Base-by-base conservation (phyloP, 1,140 invertebrate species). In the Acromyrmex heyeri region DNA sequence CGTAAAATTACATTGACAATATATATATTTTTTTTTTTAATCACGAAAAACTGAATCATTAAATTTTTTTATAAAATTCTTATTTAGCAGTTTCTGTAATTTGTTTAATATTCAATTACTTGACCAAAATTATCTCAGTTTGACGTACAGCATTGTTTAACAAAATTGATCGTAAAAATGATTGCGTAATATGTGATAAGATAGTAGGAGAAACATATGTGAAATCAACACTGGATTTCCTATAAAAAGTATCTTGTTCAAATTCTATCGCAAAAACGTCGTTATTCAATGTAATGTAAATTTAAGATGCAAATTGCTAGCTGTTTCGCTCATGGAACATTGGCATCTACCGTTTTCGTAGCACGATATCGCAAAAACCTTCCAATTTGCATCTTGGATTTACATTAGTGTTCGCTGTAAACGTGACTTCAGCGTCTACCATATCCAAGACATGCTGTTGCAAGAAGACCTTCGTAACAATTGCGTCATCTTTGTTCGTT, bases 261-360 rank as follows among this genome's bases (percentile, higher is more conserved):
- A 83, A 62, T 82, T 18, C 53, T 24, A 30, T 34, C 34, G 55
- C 79, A 83, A 83, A 34, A 83, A 83, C 69, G n/a, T 75, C 72
- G 27, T 83, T 83, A 75, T 83, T 72, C 55, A 75, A 27, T 75
- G 79, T 83, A 83, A 83, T 83, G 79, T 83, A 83, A 83, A 83
- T 73, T 83, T 38, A 83, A 83, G 69, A 83, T 83, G 79, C 55
- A 83, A 83, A 83, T 83, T 83, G 55, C 24, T 30, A 34, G 79
- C 38, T 61, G 79, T 27, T 73, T 82, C 69, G 67, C 38, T 2
- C 34, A 10, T 30, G 30, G 55, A 73, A 48, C 79, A 82, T 30
- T 6, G 67, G 24, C 79, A 53, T 72, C 79, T 48, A 30, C 50
- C 79, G 67, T 82, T 73, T 70, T 81, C 50, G 65, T 38, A 44